Conservation (phyloP, 1,140 invertebrate species). For the Pemphigus obesinymphae region DNA sequence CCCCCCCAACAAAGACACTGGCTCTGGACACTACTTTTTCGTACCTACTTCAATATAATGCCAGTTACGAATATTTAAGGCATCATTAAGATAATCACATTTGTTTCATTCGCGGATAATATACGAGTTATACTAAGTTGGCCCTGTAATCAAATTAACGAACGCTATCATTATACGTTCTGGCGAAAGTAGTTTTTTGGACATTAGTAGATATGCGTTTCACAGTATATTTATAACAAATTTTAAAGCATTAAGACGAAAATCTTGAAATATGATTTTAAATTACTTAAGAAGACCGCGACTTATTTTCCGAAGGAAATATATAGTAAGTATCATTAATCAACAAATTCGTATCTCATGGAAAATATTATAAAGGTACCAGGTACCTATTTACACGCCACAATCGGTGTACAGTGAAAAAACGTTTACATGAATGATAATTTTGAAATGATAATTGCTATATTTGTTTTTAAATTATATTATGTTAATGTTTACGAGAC, state of each 20-base stretch:
- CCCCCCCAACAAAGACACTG: too few relatives aligned
- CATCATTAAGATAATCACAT: background rate
- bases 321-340: background rate
- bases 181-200: background rate
- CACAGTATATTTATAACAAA: background rate
- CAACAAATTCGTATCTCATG: background rate
- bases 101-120: background rate
- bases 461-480: background rate
- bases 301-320: background rate
- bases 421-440: too few relatives aligned
- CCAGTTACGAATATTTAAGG: background rate
- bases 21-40: background rate
- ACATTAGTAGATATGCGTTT: background rate
- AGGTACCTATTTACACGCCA: too few relatives aligned
- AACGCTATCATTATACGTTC: background rate
- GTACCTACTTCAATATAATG: background rate
- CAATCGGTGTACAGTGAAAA: too few relatives aligned
- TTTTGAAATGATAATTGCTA: too few relatives aligned
- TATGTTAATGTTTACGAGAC: too few relatives aligned
- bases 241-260: background rate
- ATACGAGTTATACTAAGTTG: background rate
- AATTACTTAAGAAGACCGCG: constrained; percentile 6
- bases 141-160: constrained; percentile 22
- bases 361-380: background rate
- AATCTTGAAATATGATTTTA: constrained; percentile 10